A percentile compares a stretch with the other conserved stretches of the same genome.
These are phyloP conservation scores for Catocala nupta DNA, from an alignment of 2,888 invertebrate genomes.

Conservation along the genomic window DNA sequence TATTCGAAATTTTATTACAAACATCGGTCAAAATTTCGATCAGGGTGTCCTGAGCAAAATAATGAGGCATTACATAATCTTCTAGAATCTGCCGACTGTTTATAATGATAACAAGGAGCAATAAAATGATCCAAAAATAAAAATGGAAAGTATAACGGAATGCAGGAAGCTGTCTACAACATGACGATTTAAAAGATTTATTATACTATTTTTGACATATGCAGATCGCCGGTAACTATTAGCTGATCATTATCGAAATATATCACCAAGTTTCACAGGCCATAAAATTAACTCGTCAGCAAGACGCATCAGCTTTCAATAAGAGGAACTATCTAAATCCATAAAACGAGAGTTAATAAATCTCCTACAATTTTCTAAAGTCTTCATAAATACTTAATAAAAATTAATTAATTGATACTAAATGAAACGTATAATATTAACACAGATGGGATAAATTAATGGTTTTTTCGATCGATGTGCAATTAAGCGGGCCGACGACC, in stretches of 20 bases:
- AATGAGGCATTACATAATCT: too few relatives aligned
- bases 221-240: not conserved
- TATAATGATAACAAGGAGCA: too few relatives aligned
- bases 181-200: not conserved
- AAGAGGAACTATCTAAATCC: slow-evolving; percentile 9
- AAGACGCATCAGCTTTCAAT: slow-evolving; percentile 1
- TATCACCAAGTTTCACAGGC: slow-evolving; percentile 11
- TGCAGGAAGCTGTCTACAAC: not conserved
- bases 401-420: slow-evolving; percentile 31
- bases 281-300: slow-evolving; percentile 19
- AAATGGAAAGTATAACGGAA: too few relatives aligned
- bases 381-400: slow-evolving; percentile 14
- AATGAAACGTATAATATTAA: slow-evolving; percentile 38
- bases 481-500: slow-evolving; percentile 32
- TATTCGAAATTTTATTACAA: too few relatives aligned
- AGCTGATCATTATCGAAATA: not conserved
- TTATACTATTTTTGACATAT: not conserved
- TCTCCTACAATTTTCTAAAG: slow-evolving; percentile 22
- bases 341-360: slow-evolving; percentile 29
- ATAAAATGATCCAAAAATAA: too few relatives aligned
- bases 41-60: too few relatives aligned
- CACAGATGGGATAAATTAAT: slow-evolving; percentile 33
- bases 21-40: too few relatives aligned
- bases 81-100: too few relatives aligned
- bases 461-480: slow-evolving; percentile 28